These are phyloP conservation scores for Acanthurus leucopareius DNA, from an alignment of 2,797 vertebrate species.

Conservation along the genomic window DNA sequence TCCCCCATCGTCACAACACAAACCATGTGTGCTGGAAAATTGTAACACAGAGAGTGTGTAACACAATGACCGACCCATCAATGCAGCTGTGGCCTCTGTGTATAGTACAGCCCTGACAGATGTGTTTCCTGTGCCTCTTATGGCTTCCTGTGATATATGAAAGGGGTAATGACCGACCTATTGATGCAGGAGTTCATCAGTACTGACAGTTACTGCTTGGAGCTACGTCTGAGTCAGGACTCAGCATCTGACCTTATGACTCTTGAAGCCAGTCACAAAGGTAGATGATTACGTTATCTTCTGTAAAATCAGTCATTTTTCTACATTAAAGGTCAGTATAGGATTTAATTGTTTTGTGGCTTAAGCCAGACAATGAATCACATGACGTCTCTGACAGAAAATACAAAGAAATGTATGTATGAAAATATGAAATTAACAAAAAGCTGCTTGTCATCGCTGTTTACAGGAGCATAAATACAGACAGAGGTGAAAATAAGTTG, in stretches of 20 bases:
- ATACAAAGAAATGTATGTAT: not conserved
- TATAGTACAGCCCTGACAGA: conserved; percentile 34
- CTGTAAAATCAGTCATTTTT: conserved; percentile 33
- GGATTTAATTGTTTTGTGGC: conserved; percentile 12
- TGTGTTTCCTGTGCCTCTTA: conserved; percentile 41
- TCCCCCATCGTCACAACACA: conserved; percentile 1
- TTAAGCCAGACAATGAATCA: not conserved
- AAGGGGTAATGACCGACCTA: conserved; percentile 44
- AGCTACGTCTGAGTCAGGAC: conserved; percentile 34
- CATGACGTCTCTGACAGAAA: not conserved
- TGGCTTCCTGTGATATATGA: conserved; percentile 46
- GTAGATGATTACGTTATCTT: conserved; percentile 44
- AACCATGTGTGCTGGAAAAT: conserved; percentile 17
- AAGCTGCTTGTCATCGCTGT: conserved; percentile 1
- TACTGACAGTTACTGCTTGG: conserved; percentile 55
- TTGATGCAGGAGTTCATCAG: conserved; percentile 67
- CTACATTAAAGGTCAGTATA: not conserved
- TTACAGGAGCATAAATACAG: not conserved
- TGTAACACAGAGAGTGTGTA: conserved; percentile 7
- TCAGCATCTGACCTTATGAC: conserved; percentile 61
- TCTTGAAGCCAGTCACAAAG: conserved; percentile 38
- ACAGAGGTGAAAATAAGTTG: too few relatives aligned
- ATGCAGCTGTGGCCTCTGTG: conserved; percentile 22
- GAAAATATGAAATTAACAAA: not conserved
- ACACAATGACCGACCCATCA: conserved; percentile 26